These are phyloP conservation scores for Manduca sexta DNA, from an alignment of 1,140 invertebrate species.

Conservation along the genomic window DNA sequence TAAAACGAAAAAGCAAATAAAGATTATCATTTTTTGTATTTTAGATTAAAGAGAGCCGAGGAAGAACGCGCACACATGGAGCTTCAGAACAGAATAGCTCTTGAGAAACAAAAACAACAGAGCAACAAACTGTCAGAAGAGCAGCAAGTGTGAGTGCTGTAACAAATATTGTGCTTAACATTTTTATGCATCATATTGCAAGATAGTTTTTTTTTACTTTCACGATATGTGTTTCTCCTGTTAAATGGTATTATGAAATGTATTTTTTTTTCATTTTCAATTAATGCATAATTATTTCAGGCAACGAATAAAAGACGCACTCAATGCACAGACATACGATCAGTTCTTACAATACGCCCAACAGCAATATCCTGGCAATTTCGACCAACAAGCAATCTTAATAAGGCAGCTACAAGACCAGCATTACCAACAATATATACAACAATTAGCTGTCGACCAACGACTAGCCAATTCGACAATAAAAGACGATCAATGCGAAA, in stretches of 20 bases:
- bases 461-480: constrained; percentile 62
- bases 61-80: constrained; percentile 49
- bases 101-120: constrained; percentile 58
- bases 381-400: constrained; percentile 93
- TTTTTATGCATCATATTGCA: background rate
- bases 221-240: too few species aligned
- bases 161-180: background rate
- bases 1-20: too few species aligned
- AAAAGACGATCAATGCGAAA: constrained; percentile 18
- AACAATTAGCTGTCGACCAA: constrained; percentile 80
- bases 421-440: constrained; percentile 98
- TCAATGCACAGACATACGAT: constrained; percentile 96
- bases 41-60: constrained; percentile 43
- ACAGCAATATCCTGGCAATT: constrained; percentile 93
- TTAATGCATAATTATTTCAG: constrained; percentile 55
- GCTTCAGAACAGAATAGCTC: constrained; percentile 51
- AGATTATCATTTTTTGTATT: constrained; percentile 4
- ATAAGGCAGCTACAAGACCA: constrained; percentile 96
- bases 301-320: constrained; percentile 93
- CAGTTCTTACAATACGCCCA: constrained; percentile 95
- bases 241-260: too few species aligned
- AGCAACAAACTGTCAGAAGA: constrained; percentile 61
- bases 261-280: too few species aligned
- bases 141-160: constrained; percentile 75
- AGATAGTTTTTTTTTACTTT: too few species aligned